These are phyloP conservation scores for Alfaro cultratus DNA, from an alignment of 2,797 vertebrate genomes.

Conservation along the genomic window DNA sequence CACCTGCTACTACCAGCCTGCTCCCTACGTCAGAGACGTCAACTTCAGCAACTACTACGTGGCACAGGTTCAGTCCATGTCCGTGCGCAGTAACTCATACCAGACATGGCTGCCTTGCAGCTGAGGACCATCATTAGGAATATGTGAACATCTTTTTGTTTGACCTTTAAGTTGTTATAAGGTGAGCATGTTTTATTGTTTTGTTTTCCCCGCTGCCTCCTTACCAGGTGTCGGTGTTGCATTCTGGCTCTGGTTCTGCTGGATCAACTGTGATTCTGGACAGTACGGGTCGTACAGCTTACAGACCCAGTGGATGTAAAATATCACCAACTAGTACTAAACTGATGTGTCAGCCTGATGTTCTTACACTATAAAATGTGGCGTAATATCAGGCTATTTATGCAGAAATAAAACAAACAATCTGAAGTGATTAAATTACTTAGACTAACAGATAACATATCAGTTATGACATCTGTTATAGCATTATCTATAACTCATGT, in stretches of 20 bases:
- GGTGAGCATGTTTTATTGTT: constrained; percentile 15
- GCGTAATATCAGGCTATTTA: background rate
- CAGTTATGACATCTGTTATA: background rate
- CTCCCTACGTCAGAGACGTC: constrained; percentile 85
- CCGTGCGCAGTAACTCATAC: constrained; percentile 85
- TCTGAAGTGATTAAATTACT: background rate
- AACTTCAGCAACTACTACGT: constrained; percentile 93
- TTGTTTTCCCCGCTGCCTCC: background rate
- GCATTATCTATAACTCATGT: background rate
- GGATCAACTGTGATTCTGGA: background rate
- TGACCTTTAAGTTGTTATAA: constrained; percentile 13
- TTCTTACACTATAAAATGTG: background rate
- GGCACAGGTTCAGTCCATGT: constrained; percentile 86
- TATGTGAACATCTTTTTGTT: constrained; percentile 21
- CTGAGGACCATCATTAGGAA: constrained; percentile 64
- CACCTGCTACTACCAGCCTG: constrained; percentile 93
- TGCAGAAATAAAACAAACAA: background rate
- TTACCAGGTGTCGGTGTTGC: background rate
- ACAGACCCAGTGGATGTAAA: background rate
- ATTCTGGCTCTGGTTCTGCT: background rate
- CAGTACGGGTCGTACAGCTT: background rate
- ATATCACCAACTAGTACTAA: background rate
- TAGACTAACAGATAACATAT: background rate
- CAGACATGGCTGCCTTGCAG: constrained; percentile 95
- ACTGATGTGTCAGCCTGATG: background rate